These are phyloP conservation scores for Adelphocoris suturalis DNA, from an alignment of 2,888 invertebrate species.

Conservation along the genomic window DNA sequence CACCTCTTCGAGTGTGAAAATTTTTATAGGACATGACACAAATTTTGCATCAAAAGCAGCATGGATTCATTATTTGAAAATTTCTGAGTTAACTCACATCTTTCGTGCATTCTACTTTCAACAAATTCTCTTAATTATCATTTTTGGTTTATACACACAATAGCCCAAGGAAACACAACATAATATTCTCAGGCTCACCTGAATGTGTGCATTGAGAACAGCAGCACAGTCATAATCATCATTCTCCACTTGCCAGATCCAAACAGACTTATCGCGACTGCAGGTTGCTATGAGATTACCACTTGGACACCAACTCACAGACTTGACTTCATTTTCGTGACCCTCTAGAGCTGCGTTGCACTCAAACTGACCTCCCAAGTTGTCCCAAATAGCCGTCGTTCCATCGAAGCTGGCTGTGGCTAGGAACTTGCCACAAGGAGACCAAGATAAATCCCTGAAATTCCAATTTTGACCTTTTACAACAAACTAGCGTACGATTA, in stretches of 20 bases:
- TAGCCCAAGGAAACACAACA: too few species aligned
- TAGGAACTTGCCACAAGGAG: conserved; percentile 95
- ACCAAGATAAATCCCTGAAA: conserved; percentile 92
- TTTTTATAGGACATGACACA: too few species aligned
- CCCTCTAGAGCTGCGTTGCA: conserved; percentile 97
- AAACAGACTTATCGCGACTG: conserved; percentile 98
- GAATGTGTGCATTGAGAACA: conserved; percentile 93
- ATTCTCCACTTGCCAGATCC: conserved; percentile 98
- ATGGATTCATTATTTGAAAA: too few species aligned
- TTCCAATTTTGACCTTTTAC: too few species aligned
- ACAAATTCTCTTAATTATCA: too few species aligned
- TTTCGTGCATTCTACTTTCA: too few species aligned
- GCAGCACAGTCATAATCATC: conserved; percentile 98
- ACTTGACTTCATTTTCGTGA: conserved; percentile 98
- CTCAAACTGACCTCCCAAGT: conserved; percentile 90
- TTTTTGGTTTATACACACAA: too few species aligned
- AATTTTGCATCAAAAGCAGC: too few species aligned
- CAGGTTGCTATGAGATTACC: conserved; percentile 96
- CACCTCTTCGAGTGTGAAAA: too few species aligned
- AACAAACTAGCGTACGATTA: too few species aligned
- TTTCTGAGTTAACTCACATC: too few species aligned
- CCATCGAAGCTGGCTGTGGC: conserved; percentile 98
- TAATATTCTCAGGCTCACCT: conserved; percentile 4
- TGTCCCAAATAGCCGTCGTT: conserved; percentile 96
- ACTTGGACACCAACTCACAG: conserved; percentile 94